Evolutionary conservation across 2,797 vertebrate genomes (phyloP).

Genomic region (Ataeniobius toweri): DNA sequence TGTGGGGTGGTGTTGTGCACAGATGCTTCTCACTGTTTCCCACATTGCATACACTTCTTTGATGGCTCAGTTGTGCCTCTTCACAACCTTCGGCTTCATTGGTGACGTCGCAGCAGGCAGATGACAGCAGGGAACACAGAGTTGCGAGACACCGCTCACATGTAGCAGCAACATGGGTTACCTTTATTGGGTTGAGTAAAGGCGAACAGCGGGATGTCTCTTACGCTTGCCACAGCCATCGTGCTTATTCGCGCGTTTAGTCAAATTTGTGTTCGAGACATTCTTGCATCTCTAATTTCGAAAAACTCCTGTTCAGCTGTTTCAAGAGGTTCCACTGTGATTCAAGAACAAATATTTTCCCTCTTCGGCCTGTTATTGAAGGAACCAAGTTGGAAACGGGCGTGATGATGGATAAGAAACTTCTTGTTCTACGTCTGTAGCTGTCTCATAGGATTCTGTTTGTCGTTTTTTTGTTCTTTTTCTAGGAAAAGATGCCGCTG

Average conservation of each 20-base stretch:
- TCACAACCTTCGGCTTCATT: neutral
- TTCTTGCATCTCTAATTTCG: neutral
- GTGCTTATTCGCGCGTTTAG: too few species aligned
- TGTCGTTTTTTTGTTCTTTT: neutral
- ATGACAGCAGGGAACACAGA: neutral
- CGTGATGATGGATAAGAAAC: too few species aligned
- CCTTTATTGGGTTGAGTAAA: neutral
- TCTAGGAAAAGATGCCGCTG: slow-evolving; percentile 83
- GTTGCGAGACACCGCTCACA: neutral
- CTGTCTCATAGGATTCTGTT: neutral
- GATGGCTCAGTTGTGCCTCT: too few species aligned
- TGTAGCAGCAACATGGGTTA: neutral
- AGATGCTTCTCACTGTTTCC: too few species aligned
- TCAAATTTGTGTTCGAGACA: neutral
- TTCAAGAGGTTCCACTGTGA: neutral
- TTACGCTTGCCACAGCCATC: neutral
- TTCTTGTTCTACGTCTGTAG: too few species aligned
- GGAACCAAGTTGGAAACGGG: neutral
- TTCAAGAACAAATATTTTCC: neutral
- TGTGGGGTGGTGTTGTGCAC: too few species aligned
- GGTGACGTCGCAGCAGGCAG: neutral
- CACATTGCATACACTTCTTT: too few species aligned
- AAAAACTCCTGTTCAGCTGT: neutral
- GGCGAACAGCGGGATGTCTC: neutral
- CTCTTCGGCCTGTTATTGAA: neutral